Evolutionary conservation across 1,140 invertebrate genomes (phyloP), one percentile per base, ranked within the genome.

Genomic region (Zaprionus ornatus): DNA sequence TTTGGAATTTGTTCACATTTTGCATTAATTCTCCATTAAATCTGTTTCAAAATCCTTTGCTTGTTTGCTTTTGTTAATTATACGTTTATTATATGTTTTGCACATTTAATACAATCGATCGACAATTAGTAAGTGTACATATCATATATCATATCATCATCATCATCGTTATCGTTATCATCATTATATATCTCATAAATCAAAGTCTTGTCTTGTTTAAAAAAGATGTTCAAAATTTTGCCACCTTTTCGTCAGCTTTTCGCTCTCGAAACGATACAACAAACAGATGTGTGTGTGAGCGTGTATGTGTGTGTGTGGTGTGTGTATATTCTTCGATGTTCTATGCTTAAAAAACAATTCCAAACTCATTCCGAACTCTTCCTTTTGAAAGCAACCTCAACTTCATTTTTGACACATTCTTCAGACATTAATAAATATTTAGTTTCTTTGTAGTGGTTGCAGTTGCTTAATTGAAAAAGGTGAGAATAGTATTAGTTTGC

Each of bases 1-100:
- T 91, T 91, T 84, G 85, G 80, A 86, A 86, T 86, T 86, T 86
- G 83, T 87, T 86, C 83, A 87, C 83, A 81, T 80, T 77, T 79
- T 50, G 40, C 45, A 50, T 50, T 72, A 81, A 81, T 81, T 74
- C 79, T 76, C 81, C 40, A 85, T 88, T 84, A 74, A 88, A 90
- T 90, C 74, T 90, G 69, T 76, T 90, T 90, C 85, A 88, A 87
- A 87, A 87, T 88, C 85, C 85, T 79, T 82, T 66, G 85, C 85
- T 81, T 70, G 21, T 48, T 62, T 71, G 12, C 23, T n/a, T n/a
- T n/a, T n/a, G 52, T 82, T 82, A 81, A 73, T 79, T 79, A 82
- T 86, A 80, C 70, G 66, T 83, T 75, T 84, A 75, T 80, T 83
- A 78, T 82, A 83, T 86, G 77, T 79, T 80, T 80, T 73, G 77